Evolutionary conservation across 2,797 vertebrate genomes (phyloP).

Genomic region (Rhincodon typus): DNA sequence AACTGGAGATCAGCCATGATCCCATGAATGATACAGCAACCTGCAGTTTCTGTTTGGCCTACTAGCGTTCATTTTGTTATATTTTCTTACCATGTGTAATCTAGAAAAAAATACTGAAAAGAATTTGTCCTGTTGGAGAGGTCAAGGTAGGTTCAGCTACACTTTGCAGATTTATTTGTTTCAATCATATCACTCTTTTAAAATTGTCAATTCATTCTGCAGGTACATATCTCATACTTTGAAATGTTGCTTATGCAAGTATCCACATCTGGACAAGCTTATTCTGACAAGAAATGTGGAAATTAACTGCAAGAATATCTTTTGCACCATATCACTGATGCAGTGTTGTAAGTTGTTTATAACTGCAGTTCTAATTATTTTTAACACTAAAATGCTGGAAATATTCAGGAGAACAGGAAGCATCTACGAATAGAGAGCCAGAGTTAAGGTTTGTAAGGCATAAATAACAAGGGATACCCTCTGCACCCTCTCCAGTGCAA

Average conservation of each 20-base stretch:
- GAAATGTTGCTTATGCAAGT: conserved; percentile 38
- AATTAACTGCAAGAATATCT: conserved; percentile 35
- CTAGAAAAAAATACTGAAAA: not conserved
- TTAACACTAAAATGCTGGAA: not conserved
- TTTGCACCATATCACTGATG: conserved; percentile 13
- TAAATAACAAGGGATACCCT: too few relatives aligned
- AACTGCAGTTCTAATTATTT: not conserved
- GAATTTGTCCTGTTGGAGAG: not conserved
- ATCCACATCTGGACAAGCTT: not conserved
- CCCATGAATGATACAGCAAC: not conserved
- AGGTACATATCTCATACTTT: conserved; percentile 34
- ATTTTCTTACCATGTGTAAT: not conserved
- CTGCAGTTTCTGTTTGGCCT: not conserved
- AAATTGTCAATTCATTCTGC: conserved; percentile 5
- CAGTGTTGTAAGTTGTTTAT: conserved; percentile 37
- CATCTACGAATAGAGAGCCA: not conserved
- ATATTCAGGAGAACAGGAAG: not conserved
- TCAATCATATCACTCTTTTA: not conserved
- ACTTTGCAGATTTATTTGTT: not conserved
- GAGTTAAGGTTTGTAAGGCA: not conserved
- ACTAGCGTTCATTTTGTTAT: not conserved
- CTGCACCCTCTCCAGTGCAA: too few relatives aligned
- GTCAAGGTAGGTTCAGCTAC: not conserved
- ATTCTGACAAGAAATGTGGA: conserved; percentile 33
- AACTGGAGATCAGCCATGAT: not conserved